phyloP scores from a whole-genome alignment of 2,888 invertebrate species.

The Harpalus rubripes region DNA sequence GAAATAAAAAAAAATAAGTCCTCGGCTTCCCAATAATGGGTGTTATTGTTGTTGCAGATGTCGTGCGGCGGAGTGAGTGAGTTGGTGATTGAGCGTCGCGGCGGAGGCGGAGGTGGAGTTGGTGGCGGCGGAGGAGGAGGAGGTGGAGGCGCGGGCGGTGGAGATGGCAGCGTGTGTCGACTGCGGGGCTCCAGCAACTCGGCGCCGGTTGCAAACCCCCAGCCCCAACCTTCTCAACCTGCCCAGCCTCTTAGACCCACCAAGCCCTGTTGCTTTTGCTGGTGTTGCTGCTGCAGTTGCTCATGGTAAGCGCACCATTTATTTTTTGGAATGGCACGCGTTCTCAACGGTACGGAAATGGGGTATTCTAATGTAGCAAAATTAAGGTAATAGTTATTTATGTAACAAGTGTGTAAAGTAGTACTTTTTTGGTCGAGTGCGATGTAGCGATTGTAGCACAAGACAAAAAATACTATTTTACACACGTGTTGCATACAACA shows the following conservation, averaged over 20 bases:
- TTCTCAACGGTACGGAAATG: too few relatives aligned
- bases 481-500: too few relatives aligned
- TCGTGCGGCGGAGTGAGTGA: conserved; percentile 80
- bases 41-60: conserved; percentile 76
- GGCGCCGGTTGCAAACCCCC: conserved; percentile 7
- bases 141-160: not conserved
- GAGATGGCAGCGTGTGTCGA: not conserved
- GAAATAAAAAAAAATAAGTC: too few relatives aligned
- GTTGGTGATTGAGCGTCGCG: conserved; percentile 76
- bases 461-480: too few relatives aligned
- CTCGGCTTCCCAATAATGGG: too few relatives aligned
- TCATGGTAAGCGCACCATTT: conserved; percentile 80
- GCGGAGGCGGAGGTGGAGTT: conserved; percentile 74
- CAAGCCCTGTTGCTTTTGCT: conserved; percentile 84
- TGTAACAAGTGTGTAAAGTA: too few relatives aligned
- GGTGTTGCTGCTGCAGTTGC: conserved; percentile 86
- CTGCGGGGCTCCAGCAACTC: not conserved
- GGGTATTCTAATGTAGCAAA: too few relatives aligned
- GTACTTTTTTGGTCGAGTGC: too few relatives aligned
- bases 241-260: conserved; percentile 75
- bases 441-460: too few relatives aligned
- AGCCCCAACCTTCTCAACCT: conserved; percentile 14
- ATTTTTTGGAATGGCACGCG: too few relatives aligned
- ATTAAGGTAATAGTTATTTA: too few relatives aligned
- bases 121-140: conserved; percentile 73